Evolutionary conservation across 2,797 vertebrate species (phyloP), one percentile per base, ranked within the genome.

Genomic region (Rhabdophis nuchalis): DNA sequence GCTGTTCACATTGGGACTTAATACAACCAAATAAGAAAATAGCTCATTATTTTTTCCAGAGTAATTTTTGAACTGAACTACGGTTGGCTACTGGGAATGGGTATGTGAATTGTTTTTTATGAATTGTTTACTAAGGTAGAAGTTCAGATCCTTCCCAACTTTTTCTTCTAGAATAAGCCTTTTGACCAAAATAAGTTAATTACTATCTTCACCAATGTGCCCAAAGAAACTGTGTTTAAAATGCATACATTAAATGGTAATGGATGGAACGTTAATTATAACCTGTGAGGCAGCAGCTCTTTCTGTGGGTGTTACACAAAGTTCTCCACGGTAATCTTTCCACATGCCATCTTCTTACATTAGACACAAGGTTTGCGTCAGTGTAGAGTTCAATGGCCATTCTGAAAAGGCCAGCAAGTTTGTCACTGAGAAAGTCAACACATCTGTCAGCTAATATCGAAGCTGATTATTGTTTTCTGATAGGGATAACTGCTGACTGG

Each of bases 341-440:
- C 68, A 93, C 68, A 93, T 54, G 86, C 57, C 86, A 85, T 85
- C 68, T 85, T 91, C 86, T 64, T 85, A 90, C 89, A 91, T 93
- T 57, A 88, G 89, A 82, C 68, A 72, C 50, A 91, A 27, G 5
- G 4, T 58, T 88, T 93, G 50, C 85, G 92, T 91, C 92, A 93
- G 89, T 85, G 32, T 52, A 93, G 82, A 82, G 50, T 61, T 90
- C 82, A 85, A 92, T 57, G 60, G 85, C 89, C 46, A 85, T 60
- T 88, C 57, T 54, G 86, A 91, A 86, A 91, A 91, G 92, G 32
- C 92, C 86, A 88, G 57, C 89, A 61, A 85, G 64, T 82, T 64
- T 88, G 92, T 85, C 92, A 93, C n/a, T 88, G 92, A 93, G 89
- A 93, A 88, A 90, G 68, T 91, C 68, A 93, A 93, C 89, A 91